Percentiles rank a stretch among this genome's conserved stretches.
Evolutionary conservation across 1,140 invertebrate species (phyloP).

Genomic region (Euschistus heros): DNA sequence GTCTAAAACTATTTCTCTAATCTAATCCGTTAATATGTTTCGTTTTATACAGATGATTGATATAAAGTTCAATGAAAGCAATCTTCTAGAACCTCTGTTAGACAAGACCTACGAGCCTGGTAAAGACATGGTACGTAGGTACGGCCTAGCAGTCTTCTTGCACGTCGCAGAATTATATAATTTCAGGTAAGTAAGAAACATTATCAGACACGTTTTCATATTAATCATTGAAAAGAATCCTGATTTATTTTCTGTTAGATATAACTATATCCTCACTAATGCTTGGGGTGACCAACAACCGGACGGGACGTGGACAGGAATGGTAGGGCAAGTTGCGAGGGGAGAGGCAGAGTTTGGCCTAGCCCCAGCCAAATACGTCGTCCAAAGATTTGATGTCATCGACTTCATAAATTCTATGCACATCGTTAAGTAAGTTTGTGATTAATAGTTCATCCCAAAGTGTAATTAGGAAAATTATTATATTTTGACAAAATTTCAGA

Average conservation of each 20-base stretch:
- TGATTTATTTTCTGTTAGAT: slow-evolving; percentile 5
- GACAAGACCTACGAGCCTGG: slow-evolving; percentile 14
- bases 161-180: slow-evolving; percentile 19
- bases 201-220: not conserved
- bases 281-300: slow-evolving; percentile 17
- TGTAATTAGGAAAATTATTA: not conserved
- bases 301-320: slow-evolving; percentile 14
- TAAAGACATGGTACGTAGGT: slow-evolving; percentile 18
- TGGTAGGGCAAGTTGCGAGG: slow-evolving; percentile 15
- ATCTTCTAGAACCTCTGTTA: slow-evolving; percentile 14
- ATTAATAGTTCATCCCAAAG: not conserved
- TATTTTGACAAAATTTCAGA: not conserved
- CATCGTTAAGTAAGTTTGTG: not conserved
- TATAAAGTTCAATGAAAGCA: slow-evolving; percentile 16
- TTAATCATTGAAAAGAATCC: not conserved
- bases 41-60: slow-evolving; percentile 15
- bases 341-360: slow-evolving; percentile 20
- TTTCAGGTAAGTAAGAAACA: slow-evolving; percentile 12
- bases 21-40: not conserved
- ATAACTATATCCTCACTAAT: slow-evolving; percentile 10
- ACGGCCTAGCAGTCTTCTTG: slow-evolving; percentile 15
- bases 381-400: not conserved
- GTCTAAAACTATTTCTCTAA: too few species aligned
- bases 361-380: slow-evolving; percentile 14
- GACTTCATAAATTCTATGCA: not conserved